Percentiles rank a stretch among this genome's conserved stretches.
Conservation (phyloP, 2,797 vertebrate species). For the Ciconia nigra region DNA sequence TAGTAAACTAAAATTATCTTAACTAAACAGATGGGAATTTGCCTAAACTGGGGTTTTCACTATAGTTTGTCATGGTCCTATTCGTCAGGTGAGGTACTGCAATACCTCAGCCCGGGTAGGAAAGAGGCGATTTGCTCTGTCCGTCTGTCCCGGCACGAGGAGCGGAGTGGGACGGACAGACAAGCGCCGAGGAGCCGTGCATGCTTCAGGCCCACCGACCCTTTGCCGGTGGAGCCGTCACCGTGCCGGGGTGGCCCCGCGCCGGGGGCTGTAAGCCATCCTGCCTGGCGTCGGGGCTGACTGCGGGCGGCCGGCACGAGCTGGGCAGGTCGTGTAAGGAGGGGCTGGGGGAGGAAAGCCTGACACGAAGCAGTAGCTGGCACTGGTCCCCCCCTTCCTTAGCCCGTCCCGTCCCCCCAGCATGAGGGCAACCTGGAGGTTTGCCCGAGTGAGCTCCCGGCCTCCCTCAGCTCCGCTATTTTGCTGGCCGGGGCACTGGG, state of each 20-base stretch:
- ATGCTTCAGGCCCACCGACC: neutral
- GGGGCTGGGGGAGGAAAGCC: neutral
- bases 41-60: neutral
- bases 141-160: fast-evolving
- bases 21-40: slow-evolving; percentile 59
- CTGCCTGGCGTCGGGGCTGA: too few species aligned
- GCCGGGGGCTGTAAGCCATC: neutral
- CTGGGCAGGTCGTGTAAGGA: fast-evolving
- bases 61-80: neutral
- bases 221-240: neutral
- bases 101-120: neutral
- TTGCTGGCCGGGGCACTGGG: neutral
- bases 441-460: neutral
- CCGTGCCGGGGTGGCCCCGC: neutral
- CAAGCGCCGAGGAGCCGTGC: neutral
- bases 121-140: neutral
- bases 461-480: neutral
- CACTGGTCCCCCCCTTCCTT: neutral
- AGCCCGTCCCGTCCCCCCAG: neutral
- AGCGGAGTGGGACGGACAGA: neutral
- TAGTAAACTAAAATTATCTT: slow-evolving; percentile 58
- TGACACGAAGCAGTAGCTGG: neutral
- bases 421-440: fast-evolving
- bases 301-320: neutral
- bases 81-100: neutral